phyloP scores from a whole-genome alignment of 1,140 invertebrate species.

The Coptotermes formosanus region DNA sequence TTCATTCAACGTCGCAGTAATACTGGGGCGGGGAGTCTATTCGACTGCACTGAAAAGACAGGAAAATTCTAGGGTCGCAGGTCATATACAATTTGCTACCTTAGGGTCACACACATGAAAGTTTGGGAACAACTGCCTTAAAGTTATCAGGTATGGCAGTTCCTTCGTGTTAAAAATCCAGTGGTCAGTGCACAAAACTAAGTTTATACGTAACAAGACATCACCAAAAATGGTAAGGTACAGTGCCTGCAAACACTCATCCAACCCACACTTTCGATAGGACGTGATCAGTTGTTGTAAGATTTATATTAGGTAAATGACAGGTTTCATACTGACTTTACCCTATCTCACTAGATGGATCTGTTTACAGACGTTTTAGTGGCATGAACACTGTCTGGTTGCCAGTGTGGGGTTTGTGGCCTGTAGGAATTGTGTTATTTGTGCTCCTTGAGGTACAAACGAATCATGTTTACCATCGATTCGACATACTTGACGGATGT shows the following conservation, averaged over 20 bases:
- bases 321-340: background rate
- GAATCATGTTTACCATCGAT: no score
- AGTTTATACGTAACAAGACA: background rate
- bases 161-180: background rate
- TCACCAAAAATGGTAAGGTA: background rate
- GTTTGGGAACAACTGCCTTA: no score
- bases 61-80: no score
- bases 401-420: background rate
- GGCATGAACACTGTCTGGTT: background rate
- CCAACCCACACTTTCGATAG: no score
- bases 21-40: no score
- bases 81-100: no score
- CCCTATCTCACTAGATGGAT: background rate
- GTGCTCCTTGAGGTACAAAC: background rate
- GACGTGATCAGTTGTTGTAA: background rate
- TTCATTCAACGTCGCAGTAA: no score
- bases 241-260: background rate
- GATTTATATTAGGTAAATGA: slow-evolving; percentile 6
- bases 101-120: no score
- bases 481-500: no score
- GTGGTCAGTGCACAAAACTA: background rate
- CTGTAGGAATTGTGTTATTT: background rate
- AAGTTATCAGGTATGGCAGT: no score
- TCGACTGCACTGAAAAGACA: no score
- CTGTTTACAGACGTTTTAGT: background rate